Evolutionary conservation across 1,140 invertebrate species (phyloP), one percentile per base, ranked within the genome.

Genomic region (Copidosoma floridanum): DNA sequence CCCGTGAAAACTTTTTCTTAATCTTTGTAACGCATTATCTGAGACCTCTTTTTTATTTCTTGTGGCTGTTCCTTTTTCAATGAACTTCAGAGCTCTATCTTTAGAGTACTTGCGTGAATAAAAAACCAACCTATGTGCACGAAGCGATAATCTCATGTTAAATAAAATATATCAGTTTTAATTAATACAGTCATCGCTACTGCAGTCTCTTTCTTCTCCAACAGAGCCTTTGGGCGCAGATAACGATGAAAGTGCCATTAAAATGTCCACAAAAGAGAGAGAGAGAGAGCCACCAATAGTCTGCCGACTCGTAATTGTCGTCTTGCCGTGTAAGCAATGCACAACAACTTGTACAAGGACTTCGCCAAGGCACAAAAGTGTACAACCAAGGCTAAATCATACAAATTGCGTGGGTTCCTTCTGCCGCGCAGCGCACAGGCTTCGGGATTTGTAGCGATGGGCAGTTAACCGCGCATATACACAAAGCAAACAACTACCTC

Each of bases 401-500:
- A 53, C 41, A 54, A 54, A 60, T 65, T 65, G 65, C 46, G 37
- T 50, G 37, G 50, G 21, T 32, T 48, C 32, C 43, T 20, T 48
- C 47, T 38, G 4, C 14, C 12, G n/a, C 2, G n/a, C 26, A 5
- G 18, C 11, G 18, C 32, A 23, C 24, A 29, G 43, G 29, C n/a
- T n/a, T n/a, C n/a, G n/a, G n/a, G n/a, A n/a, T n/a, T n/a, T n/a
- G n/a, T n/a, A n/a, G n/a, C n/a, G n/a, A n/a, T n/a, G 29, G 29
- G 29, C 29, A n/a, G 29, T 32, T 12, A 12, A 12, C 6, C 12
- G 29, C 29, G 10, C 64, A 63, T 63, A 68, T 68, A 71, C 68
- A 71, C 65, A 66, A 65, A 61, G 62, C 61, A 67, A 68, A 68
- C n/a, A n/a, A n/a, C 69, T 68, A 65, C 59, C 67, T 60, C 62